Percentiles rank a stretch among this genome's conserved stretches.
Conservation (phyloP, 2,888 invertebrate genomes). For the Synergus laeviventris region DNA sequence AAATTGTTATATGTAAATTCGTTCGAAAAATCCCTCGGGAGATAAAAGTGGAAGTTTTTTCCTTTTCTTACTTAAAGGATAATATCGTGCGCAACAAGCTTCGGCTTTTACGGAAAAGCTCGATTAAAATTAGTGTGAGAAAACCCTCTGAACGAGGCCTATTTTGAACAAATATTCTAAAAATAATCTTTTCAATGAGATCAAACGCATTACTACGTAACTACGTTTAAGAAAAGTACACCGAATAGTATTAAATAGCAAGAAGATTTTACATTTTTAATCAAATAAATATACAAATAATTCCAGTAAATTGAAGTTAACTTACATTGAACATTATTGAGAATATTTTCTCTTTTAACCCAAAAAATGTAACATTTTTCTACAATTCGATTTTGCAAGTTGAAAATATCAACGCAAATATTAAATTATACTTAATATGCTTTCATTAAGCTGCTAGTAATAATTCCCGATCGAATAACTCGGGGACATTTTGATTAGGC, state of each 20-base stretch:
- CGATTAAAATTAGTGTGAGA: conserved; percentile 26
- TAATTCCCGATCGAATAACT: conserved; percentile 10
- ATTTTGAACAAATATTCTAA: background rate
- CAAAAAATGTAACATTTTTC: background rate
- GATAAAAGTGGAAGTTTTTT: conserved; percentile 19
- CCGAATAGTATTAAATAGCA: conserved; percentile 9
- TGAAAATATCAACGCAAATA: background rate
- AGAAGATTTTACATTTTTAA: background rate
- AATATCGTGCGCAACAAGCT: conserved; percentile 18
- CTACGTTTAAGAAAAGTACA: conserved; percentile 23
- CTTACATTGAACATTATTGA: no score
- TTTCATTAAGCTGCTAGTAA: background rate
- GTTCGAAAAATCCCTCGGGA: conserved; percentile 11
- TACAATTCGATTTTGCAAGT: background rate
- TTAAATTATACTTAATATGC: background rate
- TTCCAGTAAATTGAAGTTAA: no score
- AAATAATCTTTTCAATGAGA: conserved; percentile 33
- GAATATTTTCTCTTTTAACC: no score
- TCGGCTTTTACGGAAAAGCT: conserved; percentile 6
- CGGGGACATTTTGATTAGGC: conserved; percentile 26
- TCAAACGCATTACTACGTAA: conserved; percentile 27
- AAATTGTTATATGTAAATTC: background rate
- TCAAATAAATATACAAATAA: no score
- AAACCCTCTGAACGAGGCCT: conserved; percentile 24
- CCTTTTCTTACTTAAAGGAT: background rate